phyloP scores from a whole-genome alignment of 2,113 vertebrate genomes.

The Scytalopus superciliaris region DNA sequence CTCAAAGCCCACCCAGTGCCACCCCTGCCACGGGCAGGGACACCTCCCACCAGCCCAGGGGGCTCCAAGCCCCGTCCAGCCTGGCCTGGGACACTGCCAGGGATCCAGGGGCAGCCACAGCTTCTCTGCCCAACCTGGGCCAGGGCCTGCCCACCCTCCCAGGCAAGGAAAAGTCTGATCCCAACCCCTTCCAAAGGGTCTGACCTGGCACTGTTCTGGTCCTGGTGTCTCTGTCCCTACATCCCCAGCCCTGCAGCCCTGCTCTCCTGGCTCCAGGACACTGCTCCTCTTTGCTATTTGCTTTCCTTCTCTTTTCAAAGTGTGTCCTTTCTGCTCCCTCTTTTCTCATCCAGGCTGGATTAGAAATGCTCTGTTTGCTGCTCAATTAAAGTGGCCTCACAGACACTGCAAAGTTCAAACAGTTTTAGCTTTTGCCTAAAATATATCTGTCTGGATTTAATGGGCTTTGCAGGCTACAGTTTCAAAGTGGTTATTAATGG shows the following conservation, averaged over 20 bases:
- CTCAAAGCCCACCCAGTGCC: fast-evolving
- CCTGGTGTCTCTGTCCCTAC: neutral
- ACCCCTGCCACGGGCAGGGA: neutral
- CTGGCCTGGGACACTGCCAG: neutral
- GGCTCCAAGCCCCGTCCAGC: neutral
- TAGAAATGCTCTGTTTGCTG: slow-evolving; percentile 48
- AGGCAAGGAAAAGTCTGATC: neutral
- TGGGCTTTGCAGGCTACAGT: slow-evolving; percentile 11
- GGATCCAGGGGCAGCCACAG: neutral
- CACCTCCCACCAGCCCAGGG: neutral
- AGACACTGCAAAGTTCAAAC: slow-evolving; percentile 6
- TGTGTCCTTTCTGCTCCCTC: neutral
- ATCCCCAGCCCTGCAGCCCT: neutral
- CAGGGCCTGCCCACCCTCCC: neutral
- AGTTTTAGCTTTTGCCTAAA: slow-evolving; percentile 3
- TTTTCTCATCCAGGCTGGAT: neutral
- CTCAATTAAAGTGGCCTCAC: neutral
- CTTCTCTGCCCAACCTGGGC: neutral
- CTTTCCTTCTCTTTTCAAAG: neutral
- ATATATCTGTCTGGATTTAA: neutral
- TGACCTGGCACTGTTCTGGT: neutral
- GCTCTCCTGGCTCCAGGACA: neutral
- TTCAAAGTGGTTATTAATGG: slow-evolving; percentile 14
- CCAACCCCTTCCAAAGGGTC: neutral
- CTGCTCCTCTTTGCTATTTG: neutral